These are phyloP conservation scores for Acrocephalus arundinaceus DNA, from an alignment of 2,113 vertebrate genomes.

Conservation along the genomic window DNA sequence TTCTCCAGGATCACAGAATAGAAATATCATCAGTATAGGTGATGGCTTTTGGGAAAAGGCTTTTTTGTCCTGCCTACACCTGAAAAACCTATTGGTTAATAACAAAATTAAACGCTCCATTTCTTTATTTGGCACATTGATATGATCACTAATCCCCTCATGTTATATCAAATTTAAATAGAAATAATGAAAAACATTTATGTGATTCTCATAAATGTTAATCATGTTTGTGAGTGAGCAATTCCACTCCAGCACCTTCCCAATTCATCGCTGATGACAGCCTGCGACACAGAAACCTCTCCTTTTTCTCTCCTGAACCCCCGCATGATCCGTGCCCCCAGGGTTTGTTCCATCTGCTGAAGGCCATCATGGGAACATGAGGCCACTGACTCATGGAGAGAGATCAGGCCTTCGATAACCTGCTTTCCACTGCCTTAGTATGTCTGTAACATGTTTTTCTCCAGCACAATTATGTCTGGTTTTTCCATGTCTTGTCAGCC, in stretches of 20 bases:
- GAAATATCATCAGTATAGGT: neutral
- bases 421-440: neutral
- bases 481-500: neutral
- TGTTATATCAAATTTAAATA: neutral
- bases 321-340: neutral
- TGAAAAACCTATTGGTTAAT: neutral
- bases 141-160: neutral
- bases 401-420: neutral
- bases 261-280: neutral
- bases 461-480: neutral
- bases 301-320: neutral
- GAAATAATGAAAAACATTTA: neutral
- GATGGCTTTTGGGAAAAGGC: neutral
- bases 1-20: neutral
- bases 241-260: neutral
- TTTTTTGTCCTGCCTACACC: neutral
- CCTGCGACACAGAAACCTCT: neutral
- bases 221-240: neutral
- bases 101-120: neutral
- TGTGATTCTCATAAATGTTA: neutral
- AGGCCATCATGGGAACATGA: neutral
- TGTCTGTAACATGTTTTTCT: neutral
- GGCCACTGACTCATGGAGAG: neutral
- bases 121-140: neutral
- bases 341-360: constrained; percentile 9